These are phyloP conservation scores for Brachyhypopomus occidentalis DNA, from an alignment of 2,113 vertebrate species.

Conservation along the genomic window DNA sequence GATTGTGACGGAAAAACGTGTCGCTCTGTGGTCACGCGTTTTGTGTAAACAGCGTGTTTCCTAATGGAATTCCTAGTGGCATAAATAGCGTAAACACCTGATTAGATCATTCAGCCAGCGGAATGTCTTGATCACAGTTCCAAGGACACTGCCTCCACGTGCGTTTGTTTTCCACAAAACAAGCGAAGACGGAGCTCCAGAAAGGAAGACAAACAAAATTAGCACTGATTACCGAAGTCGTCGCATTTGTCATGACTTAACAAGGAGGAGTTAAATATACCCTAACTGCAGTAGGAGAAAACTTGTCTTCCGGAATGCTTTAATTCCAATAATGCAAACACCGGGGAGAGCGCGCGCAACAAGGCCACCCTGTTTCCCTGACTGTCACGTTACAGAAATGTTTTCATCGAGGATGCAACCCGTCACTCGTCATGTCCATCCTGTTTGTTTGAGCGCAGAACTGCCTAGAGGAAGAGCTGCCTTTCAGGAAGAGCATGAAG, in stretches of 20 bases:
- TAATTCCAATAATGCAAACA: slow-evolving; percentile 30
- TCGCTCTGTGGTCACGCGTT: slow-evolving; percentile 35
- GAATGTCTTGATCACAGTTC: slow-evolving; percentile 65
- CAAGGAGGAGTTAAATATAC: slow-evolving; percentile 26
- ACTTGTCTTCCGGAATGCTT: slow-evolving; percentile 18
- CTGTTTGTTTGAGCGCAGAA: slow-evolving; percentile 76
- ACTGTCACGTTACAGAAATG: slow-evolving; percentile 55
- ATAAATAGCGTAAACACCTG: slow-evolving; percentile 65
- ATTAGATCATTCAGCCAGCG: slow-evolving; percentile 68
- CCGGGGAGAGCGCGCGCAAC: slow-evolving; percentile 34
- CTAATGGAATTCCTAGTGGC: slow-evolving; percentile 55
- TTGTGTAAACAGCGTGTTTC: slow-evolving; percentile 52
- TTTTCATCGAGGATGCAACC: slow-evolving; percentile 76
- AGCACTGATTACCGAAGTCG: slow-evolving; percentile 55
- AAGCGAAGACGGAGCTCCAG: slow-evolving; percentile 50
- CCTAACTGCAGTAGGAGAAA: neutral
- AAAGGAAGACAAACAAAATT: slow-evolving; percentile 70
- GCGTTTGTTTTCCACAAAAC: slow-evolving; percentile 55
- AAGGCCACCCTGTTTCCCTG: slow-evolving; percentile 38
- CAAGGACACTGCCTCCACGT: slow-evolving; percentile 58
- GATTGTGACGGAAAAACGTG: slow-evolving; percentile 26
- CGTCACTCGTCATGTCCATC: slow-evolving; percentile 77
- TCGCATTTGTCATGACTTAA: slow-evolving; percentile 26
- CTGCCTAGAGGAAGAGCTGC: slow-evolving; percentile 55
- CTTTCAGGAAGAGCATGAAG: slow-evolving; percentile 72